Conservation (phyloP, 1,140 invertebrate species). For the Helicoverpa zea region DNA sequence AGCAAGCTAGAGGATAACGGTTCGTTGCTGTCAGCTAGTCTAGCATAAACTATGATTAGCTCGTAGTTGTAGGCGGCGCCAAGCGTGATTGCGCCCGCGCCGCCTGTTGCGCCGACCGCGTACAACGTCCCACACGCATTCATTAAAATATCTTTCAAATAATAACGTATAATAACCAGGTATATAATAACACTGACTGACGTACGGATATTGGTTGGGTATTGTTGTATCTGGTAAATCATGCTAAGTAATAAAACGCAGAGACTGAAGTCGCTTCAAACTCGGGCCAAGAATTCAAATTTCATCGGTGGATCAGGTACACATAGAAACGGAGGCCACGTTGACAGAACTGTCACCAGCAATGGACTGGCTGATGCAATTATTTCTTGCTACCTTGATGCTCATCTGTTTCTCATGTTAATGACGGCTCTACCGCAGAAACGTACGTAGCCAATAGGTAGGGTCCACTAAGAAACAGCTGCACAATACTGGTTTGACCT, state of each 20-base stretch:
- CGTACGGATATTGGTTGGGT: background rate
- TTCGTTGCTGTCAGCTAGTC: conserved; percentile 41
- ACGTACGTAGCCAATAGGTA: too few relatives aligned
- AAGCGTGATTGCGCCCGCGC: conserved; percentile 37
- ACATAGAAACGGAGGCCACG: too few relatives aligned
- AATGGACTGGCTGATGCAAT: too few relatives aligned
- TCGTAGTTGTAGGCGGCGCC: conserved; percentile 43
- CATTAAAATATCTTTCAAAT: conserved; percentile 45
- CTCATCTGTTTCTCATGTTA: too few relatives aligned
- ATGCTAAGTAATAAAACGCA: too few relatives aligned
- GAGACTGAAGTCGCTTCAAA: too few relatives aligned
- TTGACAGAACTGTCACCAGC: too few relatives aligned
- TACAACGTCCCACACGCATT: conserved; percentile 35
- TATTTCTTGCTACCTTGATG: too few relatives aligned
- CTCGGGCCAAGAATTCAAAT: too few relatives aligned
- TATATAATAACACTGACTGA: conserved; percentile 1
- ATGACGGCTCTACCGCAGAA: too few relatives aligned
- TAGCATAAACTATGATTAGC: conserved; percentile 50
- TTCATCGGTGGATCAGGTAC: too few relatives aligned
- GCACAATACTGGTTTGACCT: background rate
- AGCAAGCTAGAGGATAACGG: conserved; percentile 45
- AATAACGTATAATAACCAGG: conserved; percentile 33
- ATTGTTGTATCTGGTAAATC: too few relatives aligned
- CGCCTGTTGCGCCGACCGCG: conserved; percentile 20
- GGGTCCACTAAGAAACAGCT: background rate